Conservation (phyloP, 1,140 invertebrate species). For the Plectus sambesii region DNA sequence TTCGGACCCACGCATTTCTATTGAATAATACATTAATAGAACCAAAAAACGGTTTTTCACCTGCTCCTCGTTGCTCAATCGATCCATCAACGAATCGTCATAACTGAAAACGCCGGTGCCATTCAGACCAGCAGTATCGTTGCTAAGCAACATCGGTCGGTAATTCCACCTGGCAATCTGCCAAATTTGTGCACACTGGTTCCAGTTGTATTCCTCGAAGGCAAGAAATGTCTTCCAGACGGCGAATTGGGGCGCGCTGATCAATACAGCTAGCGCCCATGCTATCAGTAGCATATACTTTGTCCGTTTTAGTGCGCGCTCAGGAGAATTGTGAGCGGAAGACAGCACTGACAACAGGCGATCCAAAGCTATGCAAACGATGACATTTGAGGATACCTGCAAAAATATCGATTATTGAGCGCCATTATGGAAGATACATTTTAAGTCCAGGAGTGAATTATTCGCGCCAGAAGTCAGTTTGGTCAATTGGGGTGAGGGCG, state of each 20-base stretch:
- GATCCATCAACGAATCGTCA: too few species aligned
- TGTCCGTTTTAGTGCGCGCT: slow-evolving; percentile 31
- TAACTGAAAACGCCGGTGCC: too few species aligned
- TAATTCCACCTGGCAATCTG: too few species aligned
- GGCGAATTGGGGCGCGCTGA: slow-evolving; percentile 35
- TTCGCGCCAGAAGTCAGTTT: too few species aligned
- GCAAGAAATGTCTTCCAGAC: slow-evolving; percentile 36
- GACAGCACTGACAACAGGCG: slow-evolving; percentile 37
- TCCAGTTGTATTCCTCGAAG: slow-evolving; percentile 37
- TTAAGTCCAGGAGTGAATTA: neutral
- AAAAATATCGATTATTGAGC: slow-evolving; percentile 10
- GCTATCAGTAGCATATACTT: slow-evolving; percentile 34
- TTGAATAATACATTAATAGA: too few species aligned
- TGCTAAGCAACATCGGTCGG: too few species aligned
- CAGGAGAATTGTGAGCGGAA: slow-evolving; percentile 35
- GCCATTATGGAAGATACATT: neutral
- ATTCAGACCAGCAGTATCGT: too few species aligned
- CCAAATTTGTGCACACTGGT: too few species aligned
- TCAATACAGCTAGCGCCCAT: slow-evolving; percentile 35
- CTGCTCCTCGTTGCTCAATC: too few species aligned
- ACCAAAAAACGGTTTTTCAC: too few species aligned
- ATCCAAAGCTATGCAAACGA: slow-evolving; percentile 33
- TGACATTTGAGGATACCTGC: slow-evolving; percentile 26
- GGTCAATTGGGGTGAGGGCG: too few species aligned
- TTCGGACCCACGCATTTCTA: too few species aligned